Evolutionary conservation across 2,113 vertebrate species (phyloP).

Genomic region (Siniperca chuatsi): DNA sequence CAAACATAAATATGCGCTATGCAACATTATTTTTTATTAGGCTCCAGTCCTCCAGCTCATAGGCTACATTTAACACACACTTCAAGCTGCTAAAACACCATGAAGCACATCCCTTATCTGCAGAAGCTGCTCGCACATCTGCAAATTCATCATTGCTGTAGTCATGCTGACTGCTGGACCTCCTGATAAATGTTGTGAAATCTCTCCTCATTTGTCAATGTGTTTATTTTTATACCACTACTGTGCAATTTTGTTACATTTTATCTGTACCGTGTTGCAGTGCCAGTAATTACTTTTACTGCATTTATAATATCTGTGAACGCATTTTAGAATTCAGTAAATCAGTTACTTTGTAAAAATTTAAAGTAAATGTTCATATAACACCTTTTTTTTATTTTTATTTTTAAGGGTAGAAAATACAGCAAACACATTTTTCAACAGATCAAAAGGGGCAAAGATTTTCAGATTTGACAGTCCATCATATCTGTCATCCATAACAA

Average conservation of each 20-base stretch:
- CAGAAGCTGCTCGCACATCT: conserved; percentile 4
- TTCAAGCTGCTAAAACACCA: neutral
- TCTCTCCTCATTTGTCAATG: neutral
- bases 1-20: neutral
- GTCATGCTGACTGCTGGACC: conserved; percentile 7
- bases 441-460: neutral
- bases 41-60: neutral
- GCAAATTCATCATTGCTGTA: conserved; percentile 15
- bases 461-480: neutral
- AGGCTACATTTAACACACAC: neutral
- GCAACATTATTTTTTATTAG: neutral
- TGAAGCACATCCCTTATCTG: conserved; percentile 31
- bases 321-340: neutral
- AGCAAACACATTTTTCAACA: neutral
- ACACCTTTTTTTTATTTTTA: no score
- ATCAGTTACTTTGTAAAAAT: neutral
- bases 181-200: conserved; percentile 17
- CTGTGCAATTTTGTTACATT: neutral
- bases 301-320: neutral
- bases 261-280: no score
- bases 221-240: neutral
- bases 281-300: no score
- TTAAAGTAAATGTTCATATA: no score
- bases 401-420: no score
- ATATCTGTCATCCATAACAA: neutral